Percentiles rank a stretch among this genome's conserved stretches.
Conservation (phyloP, 2,797 vertebrate genomes). For the Chaetodon trifasciatus region DNA sequence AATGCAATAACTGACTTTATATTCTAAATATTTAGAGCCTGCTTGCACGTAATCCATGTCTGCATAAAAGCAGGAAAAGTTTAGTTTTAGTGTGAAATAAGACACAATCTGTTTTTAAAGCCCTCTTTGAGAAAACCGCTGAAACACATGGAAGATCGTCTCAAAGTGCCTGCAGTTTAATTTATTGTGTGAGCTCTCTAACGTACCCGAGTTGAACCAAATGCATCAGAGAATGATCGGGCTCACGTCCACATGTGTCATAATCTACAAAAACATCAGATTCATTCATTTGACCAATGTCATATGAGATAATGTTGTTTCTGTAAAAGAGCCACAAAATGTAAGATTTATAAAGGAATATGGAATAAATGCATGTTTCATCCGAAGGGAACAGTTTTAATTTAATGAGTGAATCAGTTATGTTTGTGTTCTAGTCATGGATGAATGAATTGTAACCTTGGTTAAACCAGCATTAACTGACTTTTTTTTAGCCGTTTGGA, state of each 20-base stretch:
- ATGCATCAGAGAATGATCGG: neutral
- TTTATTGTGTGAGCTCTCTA: neutral
- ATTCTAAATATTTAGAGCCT: neutral
- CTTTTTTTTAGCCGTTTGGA: neutral
- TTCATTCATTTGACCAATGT: neutral
- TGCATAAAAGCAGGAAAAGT: too few species aligned
- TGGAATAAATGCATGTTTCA: neutral
- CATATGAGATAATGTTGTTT: neutral
- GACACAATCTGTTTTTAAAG: neutral
- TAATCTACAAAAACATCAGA: neutral
- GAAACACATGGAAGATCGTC: neutral
- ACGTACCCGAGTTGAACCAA: neutral
- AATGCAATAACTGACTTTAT: neutral
- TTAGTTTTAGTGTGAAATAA: neutral
- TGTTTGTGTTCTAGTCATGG: too few species aligned
- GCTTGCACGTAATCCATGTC: neutral
- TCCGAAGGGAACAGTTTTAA: neutral
- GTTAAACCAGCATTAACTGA: neutral
- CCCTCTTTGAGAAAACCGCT: neutral
- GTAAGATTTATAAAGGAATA: neutral
- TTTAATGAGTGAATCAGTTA: neutral
- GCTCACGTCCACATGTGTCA: too few species aligned
- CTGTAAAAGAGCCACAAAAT: neutral
- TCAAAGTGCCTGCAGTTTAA: neutral
- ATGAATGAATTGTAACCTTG: neutral